A percentile compares a stretch with the other conserved stretches of the same genome.
Conservation (phyloP, 1,140 invertebrate species). For the Gyrodactylus salaris region DNA sequence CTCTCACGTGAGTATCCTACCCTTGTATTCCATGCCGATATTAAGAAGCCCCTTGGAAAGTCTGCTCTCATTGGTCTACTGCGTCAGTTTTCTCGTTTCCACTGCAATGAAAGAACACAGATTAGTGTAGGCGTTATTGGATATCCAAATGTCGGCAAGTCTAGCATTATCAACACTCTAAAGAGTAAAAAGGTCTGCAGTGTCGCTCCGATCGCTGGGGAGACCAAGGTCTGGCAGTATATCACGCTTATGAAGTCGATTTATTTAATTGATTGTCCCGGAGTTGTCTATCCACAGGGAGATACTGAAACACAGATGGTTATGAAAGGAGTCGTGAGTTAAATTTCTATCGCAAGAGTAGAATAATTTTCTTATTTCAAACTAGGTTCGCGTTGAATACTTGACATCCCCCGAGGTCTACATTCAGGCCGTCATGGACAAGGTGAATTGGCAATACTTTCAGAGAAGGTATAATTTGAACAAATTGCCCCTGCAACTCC, state of each 20-base stretch:
- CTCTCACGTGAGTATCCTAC: conserved; percentile 76
- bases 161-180: conserved; percentile 81
- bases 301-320: conserved; percentile 65
- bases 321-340: conserved; percentile 37
- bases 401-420: conserved; percentile 76
- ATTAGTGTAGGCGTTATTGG: conserved; percentile 96
- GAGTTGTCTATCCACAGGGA: conserved; percentile 71
- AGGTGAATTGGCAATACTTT: conserved; percentile 59
- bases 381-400: conserved; percentile 72
- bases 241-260: conserved; percentile 86
- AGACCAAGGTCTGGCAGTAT: conserved; percentile 52
- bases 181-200: conserved; percentile 39
- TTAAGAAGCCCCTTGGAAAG: conserved; percentile 93
- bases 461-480: conserved; percentile 55
- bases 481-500: neutral
- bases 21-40: conserved; percentile 77
- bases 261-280: conserved; percentile 92
- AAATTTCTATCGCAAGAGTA: too few relatives aligned
- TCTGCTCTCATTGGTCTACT: conserved; percentile 77
- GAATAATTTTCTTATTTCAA: too few relatives aligned
- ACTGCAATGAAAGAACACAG: conserved; percentile 63
- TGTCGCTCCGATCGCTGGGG: conserved; percentile 36
- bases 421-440: conserved; percentile 42
- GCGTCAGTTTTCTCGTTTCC: conserved; percentile 56
- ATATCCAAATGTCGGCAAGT: conserved; percentile 95